Evolutionary conservation across 2,888 invertebrate genomes (phyloP).

Genomic region (Ceramica pisi): DNA sequence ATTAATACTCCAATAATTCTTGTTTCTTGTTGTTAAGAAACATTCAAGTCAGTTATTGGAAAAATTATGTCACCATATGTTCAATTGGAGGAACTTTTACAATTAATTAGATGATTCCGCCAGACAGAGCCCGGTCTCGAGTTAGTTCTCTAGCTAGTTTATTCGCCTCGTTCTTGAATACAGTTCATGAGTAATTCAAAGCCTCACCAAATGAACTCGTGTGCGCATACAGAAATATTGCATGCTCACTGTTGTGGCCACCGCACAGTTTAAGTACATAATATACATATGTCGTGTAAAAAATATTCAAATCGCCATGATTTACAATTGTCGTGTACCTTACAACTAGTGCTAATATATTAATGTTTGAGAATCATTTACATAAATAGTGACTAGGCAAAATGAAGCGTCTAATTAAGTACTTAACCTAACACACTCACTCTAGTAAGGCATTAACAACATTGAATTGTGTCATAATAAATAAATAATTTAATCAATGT

Average conservation of each 20-base stretch:
- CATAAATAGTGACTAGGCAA: constrained; percentile 75
- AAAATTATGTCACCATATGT: not conserved
- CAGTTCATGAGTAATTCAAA: not conserved
- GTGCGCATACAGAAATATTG: not conserved
- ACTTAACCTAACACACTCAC: constrained; percentile 76
- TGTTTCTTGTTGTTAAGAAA: not conserved
- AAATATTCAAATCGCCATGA: constrained; percentile 49
- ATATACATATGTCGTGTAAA: constrained; percentile 45
- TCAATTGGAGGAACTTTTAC: not conserved
- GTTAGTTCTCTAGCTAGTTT: not conserved
- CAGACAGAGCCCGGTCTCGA: not conserved
- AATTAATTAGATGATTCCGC: not conserved
- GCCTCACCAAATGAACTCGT: not conserved
- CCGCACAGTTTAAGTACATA: constrained; percentile 23
- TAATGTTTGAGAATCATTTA: constrained; percentile 55
- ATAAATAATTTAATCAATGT: constrained; percentile 58
- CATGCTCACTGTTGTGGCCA: constrained; percentile 16
- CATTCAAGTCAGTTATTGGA: constrained; percentile 14
- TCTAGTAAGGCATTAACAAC: constrained; percentile 82
- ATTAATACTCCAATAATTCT: not conserved
- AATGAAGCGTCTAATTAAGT: constrained; percentile 72
- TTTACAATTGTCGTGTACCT: constrained; percentile 54
- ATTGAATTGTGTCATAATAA: constrained; percentile 66
- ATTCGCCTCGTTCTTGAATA: not conserved
- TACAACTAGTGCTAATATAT: constrained; percentile 58